These are phyloP conservation scores for Perdita meconis DNA, from an alignment of 2,888 invertebrate species.

Conservation along the genomic window DNA sequence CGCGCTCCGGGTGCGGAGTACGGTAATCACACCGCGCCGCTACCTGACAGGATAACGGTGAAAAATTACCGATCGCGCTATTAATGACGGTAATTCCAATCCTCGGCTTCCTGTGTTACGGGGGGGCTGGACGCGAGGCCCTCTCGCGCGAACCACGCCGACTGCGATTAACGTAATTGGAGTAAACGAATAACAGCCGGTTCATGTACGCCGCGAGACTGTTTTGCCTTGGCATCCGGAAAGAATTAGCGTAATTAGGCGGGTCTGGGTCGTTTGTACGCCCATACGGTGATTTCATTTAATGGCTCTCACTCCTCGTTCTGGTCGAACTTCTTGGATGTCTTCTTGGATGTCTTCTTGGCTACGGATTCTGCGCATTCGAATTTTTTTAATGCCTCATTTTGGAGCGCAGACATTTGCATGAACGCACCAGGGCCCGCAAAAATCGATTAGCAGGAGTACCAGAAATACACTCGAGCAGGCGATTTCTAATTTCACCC, in stretches of 20 bases:
- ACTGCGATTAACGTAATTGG: constrained; percentile 69
- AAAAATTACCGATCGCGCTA: constrained; percentile 66
- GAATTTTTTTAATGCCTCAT: no score
- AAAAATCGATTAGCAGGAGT: no score
- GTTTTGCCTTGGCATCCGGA: constrained; percentile 33
- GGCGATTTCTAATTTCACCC: no score
- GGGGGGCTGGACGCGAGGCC: constrained; percentile 21
- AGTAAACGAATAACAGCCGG: constrained; percentile 66
- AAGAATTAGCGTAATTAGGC: constrained; percentile 62
- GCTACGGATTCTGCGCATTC: no score
- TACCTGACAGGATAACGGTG: constrained; percentile 63
- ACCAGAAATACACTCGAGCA: no score
- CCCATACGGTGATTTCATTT: no score
- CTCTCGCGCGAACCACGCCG: constrained; percentile 21
- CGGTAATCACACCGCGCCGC: constrained; percentile 62
- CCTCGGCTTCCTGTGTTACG: constrained; percentile 67
- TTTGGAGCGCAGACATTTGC: no score
- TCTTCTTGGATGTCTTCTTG: no score
- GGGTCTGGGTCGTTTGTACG: background rate
- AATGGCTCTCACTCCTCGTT: no score
- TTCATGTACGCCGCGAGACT: constrained; percentile 28
- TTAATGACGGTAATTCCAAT: constrained; percentile 71
- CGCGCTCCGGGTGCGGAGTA: constrained; percentile 33
- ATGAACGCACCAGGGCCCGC: no score
- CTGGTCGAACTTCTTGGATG: no score